These are phyloP conservation scores for Arizona elegans DNA, from an alignment of 2,113 vertebrate genomes.

Conservation along the genomic window DNA sequence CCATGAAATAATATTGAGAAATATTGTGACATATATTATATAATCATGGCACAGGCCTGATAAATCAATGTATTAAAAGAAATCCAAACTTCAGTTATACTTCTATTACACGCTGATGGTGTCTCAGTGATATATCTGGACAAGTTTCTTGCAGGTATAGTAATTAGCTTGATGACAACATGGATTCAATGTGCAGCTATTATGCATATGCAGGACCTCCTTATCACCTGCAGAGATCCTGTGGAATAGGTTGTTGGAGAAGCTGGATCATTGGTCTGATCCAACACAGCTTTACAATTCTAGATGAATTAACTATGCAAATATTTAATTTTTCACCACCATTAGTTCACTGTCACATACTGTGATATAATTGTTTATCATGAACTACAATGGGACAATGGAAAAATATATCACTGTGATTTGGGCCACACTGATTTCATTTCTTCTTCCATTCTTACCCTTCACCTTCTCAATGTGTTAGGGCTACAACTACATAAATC, in stretches of 20 bases:
- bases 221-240: background rate
- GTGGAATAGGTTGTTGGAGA: background rate
- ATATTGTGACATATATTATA: background rate
- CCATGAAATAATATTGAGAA: background rate
- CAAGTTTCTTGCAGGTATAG: background rate
- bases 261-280: background rate
- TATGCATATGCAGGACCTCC: background rate
- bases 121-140: background rate
- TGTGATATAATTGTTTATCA: background rate
- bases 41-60: background rate
- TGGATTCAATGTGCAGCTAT: background rate
- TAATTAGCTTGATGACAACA: background rate
- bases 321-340: background rate
- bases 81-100: background rate
- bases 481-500: background rate
- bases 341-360: background rate
- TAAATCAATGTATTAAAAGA: background rate
- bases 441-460: background rate
- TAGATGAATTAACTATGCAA: background rate
- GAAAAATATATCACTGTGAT: background rate
- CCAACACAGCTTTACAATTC: background rate
- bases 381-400: background rate
- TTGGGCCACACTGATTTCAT: background rate
- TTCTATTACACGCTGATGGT: background rate
- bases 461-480: background rate